Conservation (phyloP, 1,140 invertebrate genomes). For the Plutomurus gul region DNA sequence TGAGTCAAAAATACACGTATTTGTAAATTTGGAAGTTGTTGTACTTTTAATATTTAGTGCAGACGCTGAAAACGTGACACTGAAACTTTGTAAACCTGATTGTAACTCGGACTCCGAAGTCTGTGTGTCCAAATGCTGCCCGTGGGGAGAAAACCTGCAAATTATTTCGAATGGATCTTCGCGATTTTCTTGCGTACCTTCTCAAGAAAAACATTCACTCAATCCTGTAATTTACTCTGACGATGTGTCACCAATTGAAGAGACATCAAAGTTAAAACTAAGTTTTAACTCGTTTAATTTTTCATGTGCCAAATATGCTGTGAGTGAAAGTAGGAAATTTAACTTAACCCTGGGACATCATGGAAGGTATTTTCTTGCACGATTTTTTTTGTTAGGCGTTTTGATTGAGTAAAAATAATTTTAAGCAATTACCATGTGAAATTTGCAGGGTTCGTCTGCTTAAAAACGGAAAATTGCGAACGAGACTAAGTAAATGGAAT, state of each 20-base stretch:
- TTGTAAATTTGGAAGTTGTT: too few relatives aligned
- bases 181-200: neutral
- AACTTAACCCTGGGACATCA: neutral
- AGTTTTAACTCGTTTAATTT: neutral
- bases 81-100: neutral
- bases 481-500: neutral
- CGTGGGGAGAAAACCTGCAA: neutral
- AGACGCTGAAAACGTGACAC: neutral
- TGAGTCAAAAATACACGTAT: neutral
- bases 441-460: neutral
- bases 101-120: neutral
- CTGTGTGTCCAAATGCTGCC: neutral
- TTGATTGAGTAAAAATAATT: too few relatives aligned
- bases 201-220: neutral
- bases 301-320: neutral
- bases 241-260: neutral
- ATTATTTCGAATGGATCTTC: too few relatives aligned
- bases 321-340: neutral
- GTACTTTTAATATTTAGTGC: too few relatives aligned
- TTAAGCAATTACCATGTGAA: too few relatives aligned
- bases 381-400: too few relatives aligned
- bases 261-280: neutral
- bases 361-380: too few relatives aligned
- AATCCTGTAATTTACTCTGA: neutral
- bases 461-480: neutral